Evolutionary conservation across 2,888 invertebrate species (phyloP).

Genomic region (Agriopis leucophaearia): DNA sequence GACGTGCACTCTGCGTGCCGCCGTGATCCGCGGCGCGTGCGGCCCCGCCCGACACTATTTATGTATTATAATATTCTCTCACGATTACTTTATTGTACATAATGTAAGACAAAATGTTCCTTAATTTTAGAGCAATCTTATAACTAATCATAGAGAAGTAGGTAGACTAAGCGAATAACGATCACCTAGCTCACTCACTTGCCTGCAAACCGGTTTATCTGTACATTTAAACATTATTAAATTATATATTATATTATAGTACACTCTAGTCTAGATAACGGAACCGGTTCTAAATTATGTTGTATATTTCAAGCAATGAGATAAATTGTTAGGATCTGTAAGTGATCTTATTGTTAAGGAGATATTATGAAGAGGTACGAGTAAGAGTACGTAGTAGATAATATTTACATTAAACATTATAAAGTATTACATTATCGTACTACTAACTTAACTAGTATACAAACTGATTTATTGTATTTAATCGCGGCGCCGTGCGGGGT

Average conservation of each 20-base stretch:
- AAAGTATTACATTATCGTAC: conserved; percentile 6
- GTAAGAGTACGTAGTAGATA: not conserved
- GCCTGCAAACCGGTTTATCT: conserved; percentile 42
- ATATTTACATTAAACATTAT: not conserved
- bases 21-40: not conserved
- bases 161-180: conserved; percentile 26
- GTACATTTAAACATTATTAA: conserved; percentile 1
- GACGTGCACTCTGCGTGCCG: not conserved
- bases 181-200: conserved; percentile 38
- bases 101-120: conserved; percentile 45
- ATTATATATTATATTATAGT: conserved; percentile 26
- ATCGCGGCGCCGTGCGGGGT: not conserved
- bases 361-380: conserved; percentile 15
- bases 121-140: conserved; percentile 44
- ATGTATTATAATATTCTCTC: conserved; percentile 30
- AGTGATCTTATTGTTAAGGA: conserved; percentile 19
- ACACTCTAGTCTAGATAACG: conserved; percentile 29
- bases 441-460: conserved; percentile 12
- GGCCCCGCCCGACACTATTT: conserved; percentile 1
- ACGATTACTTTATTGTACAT: conserved; percentile 40
- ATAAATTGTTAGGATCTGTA: conserved; percentile 20
- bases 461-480: conserved; percentile 7
- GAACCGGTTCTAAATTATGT: conserved; percentile 38
- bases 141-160: conserved; percentile 25
- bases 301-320: conserved; percentile 31